phyloP scores from a whole-genome alignment of 2,888 invertebrate species.

The Heliconius sara region DNA sequence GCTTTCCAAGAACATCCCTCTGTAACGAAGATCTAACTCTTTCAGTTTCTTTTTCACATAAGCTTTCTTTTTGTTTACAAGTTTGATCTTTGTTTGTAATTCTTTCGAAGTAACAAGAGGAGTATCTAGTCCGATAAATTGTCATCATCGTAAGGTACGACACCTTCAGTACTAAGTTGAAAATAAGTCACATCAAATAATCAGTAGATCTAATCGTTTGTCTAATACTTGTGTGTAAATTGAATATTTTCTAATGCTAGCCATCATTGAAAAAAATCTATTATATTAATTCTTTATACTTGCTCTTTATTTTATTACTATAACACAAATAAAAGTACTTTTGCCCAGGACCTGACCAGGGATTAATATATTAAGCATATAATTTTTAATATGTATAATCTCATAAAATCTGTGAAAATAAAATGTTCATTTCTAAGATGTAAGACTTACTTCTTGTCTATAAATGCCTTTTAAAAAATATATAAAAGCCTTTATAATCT shows the following conservation, averaged over 20 bases:
- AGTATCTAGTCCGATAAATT: neutral
- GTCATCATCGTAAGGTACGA: neutral
- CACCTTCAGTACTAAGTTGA: neutral
- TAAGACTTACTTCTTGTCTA: too few species aligned
- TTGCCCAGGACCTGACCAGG: neutral
- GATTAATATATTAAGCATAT: neutral
- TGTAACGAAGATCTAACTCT: constrained; percentile 20
- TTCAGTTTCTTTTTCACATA: constrained; percentile 21
- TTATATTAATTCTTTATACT: too few species aligned
- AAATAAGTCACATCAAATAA: neutral
- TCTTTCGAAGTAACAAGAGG: neutral
- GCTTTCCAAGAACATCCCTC: constrained; percentile 21
- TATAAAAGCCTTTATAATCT: too few species aligned
- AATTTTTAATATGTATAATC: too few species aligned
- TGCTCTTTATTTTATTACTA: too few species aligned
- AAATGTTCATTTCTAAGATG: too few species aligned
- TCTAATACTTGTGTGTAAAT: too few species aligned
- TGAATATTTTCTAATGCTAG: too few species aligned
- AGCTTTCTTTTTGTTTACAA: constrained; percentile 13
- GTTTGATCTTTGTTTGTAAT: constrained; percentile 18
- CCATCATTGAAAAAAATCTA: too few species aligned
- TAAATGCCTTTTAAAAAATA: too few species aligned
- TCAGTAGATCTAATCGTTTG: neutral
- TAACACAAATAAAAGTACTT: neutral
- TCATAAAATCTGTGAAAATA: too few species aligned